Evolutionary conservation across 2,113 vertebrate genomes (phyloP).

Genomic region (Triplophysa rosa): DNA sequence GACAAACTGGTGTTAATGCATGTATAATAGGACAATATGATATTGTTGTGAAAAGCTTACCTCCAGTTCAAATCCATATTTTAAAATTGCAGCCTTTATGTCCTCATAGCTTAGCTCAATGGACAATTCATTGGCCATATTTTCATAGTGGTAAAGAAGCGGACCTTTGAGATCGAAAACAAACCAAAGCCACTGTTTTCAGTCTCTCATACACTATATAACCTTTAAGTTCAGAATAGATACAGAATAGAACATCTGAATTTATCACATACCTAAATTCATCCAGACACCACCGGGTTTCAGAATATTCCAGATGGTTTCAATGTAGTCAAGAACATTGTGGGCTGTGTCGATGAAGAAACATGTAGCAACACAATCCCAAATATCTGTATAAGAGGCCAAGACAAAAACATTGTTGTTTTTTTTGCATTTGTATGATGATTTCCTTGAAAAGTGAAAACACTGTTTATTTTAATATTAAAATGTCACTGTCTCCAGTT

Average conservation of each 20-base stretch:
- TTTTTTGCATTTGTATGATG: no score
- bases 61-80: conserved; percentile 92
- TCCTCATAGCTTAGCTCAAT: conserved; percentile 97
- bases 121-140: conserved; percentile 95
- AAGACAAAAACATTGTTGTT: no score
- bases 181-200: not conserved
- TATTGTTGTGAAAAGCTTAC: conserved; percentile 68
- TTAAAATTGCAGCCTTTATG: conserved; percentile 87
- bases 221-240: not conserved
- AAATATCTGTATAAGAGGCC: conserved; percentile 75
- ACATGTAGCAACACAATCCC: conserved; percentile 97
- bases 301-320: conserved; percentile 98
- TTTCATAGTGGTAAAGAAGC: conserved; percentile 97
- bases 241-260: not conserved
- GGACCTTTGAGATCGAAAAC: conserved; percentile 77
- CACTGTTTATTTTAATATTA: no score
- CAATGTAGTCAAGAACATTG: conserved; percentile 96
- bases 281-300: conserved; percentile 98
- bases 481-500: no score
- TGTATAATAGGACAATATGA: no score
- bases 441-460: no score
- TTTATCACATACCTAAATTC: conserved; percentile 86
- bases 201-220: not conserved
- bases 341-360: conserved; percentile 99
- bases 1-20: not conserved